Evolutionary conservation across 2,797 vertebrate genomes (phyloP).

Genomic region (Eulemur mongoz): DNA sequence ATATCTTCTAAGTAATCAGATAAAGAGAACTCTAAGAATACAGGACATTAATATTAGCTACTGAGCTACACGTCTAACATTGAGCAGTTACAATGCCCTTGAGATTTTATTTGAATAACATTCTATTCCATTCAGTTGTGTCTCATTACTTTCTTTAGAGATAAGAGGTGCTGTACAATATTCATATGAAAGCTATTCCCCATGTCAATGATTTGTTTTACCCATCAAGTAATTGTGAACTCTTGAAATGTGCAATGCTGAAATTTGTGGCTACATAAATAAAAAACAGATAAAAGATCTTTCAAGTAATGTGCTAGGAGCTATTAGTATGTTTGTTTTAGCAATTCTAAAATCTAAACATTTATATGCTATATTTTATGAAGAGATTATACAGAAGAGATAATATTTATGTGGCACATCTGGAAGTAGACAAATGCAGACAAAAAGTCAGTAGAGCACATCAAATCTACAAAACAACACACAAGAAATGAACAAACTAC

Average conservation of each 20-base stretch:
- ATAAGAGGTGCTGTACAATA: slow-evolving; percentile 16
- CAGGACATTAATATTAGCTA: not conserved
- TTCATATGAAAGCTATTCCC: slow-evolving; percentile 8
- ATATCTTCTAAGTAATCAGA: not conserved
- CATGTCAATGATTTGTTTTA: not conserved
- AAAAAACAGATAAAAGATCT: slow-evolving; percentile 39
- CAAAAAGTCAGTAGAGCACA: not conserved
- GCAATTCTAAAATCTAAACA: slow-evolving; percentile 2
- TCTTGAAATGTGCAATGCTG: not conserved
- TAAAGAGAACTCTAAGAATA: not conserved
- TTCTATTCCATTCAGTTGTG: not conserved
- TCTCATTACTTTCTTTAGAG: slow-evolving; percentile 2
- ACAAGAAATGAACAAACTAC: not conserved
- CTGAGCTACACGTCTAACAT: not conserved
- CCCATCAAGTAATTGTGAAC: not conserved
- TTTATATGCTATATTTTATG: not conserved
- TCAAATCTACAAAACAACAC: not conserved
- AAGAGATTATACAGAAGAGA: not conserved
- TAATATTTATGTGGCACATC: not conserved
- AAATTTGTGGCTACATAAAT: slow-evolving; percentile 1
- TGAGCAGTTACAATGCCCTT: not conserved
- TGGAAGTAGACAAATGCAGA: not conserved
- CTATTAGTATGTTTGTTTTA: not conserved
- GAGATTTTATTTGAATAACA: slow-evolving; percentile 1
- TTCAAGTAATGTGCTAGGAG: not conserved